phyloP scores from a whole-genome alignment of 2,113 vertebrate genomes.

The Sciurus niger region DNA sequence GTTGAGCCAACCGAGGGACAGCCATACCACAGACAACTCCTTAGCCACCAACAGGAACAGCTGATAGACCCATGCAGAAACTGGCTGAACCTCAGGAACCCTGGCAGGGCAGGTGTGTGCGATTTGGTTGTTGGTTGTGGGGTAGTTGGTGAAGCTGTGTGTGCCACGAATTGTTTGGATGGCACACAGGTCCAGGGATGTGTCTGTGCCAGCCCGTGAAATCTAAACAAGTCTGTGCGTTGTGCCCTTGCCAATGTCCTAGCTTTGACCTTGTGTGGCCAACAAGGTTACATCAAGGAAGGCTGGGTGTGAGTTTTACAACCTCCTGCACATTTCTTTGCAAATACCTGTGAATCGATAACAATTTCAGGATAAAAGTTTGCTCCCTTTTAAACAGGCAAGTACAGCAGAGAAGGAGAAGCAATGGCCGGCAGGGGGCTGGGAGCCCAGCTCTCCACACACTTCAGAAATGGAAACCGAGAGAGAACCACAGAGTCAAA shows the following conservation, averaged over 20 bases:
- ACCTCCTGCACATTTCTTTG: not conserved
- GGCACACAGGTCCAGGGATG: fast-evolving
- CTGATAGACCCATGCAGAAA: too few relatives aligned
- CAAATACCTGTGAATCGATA: not conserved
- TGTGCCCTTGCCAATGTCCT: not conserved
- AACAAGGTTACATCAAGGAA: fast-evolving
- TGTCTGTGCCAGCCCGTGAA: too few relatives aligned
- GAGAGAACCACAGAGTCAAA: not conserved
- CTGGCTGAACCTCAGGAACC: not conserved
- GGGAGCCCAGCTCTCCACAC: fast-evolving
- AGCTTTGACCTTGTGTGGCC: too few relatives aligned
- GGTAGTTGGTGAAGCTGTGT: too few relatives aligned
- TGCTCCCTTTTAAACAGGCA: not conserved
- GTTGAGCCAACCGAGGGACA: not conserved
- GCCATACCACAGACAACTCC: fast-evolving
- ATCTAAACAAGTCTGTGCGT: too few relatives aligned
- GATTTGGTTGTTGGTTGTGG: too few relatives aligned
- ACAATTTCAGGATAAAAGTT: not conserved
- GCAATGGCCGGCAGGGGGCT: too few relatives aligned
- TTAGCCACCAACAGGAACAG: not conserved
- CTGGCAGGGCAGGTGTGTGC: too few relatives aligned
- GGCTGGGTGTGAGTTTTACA: not conserved
- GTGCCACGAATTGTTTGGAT: fast-evolving
- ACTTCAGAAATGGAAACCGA: not conserved
- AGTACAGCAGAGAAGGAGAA: too few relatives aligned